Base-by-base conservation (phyloP, 2,888 invertebrate genomes). In the Drosophila greeni region DNA sequence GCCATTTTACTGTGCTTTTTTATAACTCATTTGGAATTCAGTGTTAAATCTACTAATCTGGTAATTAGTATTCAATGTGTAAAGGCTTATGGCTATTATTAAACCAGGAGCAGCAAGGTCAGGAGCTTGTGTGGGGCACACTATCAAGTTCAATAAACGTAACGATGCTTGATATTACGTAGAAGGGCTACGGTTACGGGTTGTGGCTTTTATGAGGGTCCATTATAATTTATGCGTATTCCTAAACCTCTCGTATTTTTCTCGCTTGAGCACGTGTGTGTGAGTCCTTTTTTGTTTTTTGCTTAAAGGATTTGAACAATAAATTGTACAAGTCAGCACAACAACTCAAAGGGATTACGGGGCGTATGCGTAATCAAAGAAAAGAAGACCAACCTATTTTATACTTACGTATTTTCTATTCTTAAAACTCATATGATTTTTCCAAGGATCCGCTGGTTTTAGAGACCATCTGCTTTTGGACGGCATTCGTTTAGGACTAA, bases 181-280 rank as follows among this genome's bases (percentile, higher is more conserved):
- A 6, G 37, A 29, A 36, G 4, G 47, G n/a, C 34, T 59, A 23
- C 12, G 37, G 33, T 43, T 52, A 34, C 31, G 23, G 39, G 33
- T 24, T 42, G 8, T 40, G 64, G 64, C 54, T 47, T 54, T 54
- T 66, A 56, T 65, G 37, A 65, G 12, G 65, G 56, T 56, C 43
- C n/a, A 18, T 34, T 33, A 65, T 56, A 39, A 65, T 51, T 49
- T 65, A 51, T 65, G 45, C 39, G 20, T 29, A 29, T 26, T 6
- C 18, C n/a, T 43, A 48, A 43, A 37, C 37, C 48, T 36, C 24
- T 49, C n/a, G n/a, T 11, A 12, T 34, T 39, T 12, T 24, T 23
- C 54, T 64, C 6, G 39, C 18, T 18, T 40, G 16, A 40, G 29
- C 37, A 31, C 39, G n/a, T 20, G 5, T 20, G 5, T 47, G 14